A percentile compares a stretch with the other conserved stretches of the same genome.
Evolutionary conservation across 2,113 vertebrate genomes (phyloP).

Genomic region (Rhadina sibilatrix): DNA sequence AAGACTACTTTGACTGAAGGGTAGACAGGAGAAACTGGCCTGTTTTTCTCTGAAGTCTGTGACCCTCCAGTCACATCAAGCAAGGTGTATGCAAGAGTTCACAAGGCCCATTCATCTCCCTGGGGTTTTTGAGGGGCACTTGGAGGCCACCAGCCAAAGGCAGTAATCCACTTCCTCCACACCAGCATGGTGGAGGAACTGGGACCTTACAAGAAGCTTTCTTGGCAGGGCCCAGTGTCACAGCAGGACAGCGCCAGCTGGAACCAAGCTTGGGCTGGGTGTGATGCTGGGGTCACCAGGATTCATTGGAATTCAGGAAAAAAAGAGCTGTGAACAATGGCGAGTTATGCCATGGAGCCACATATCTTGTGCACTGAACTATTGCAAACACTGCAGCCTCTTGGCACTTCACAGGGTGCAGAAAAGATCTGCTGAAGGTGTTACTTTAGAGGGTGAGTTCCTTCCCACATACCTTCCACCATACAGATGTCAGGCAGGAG

Average conservation of each 20-base stretch:
- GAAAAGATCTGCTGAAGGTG: neutral
- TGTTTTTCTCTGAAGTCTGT: neutral
- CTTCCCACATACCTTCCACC: neutral
- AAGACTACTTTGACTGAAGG: neutral
- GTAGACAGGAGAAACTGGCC: neutral
- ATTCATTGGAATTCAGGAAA: neutral
- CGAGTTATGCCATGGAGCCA: neutral
- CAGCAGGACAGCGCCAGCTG: fast-evolving
- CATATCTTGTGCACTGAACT: neutral
- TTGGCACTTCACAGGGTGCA: neutral
- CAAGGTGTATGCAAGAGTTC: neutral
- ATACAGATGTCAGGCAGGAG: neutral
- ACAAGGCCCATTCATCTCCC: neutral
- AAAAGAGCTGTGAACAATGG: neutral
- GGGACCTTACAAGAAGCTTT: neutral
- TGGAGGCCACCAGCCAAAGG: neutral
- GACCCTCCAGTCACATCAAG: neutral
- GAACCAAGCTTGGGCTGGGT: neutral
- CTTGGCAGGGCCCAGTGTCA: neutral
- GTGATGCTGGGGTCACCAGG: neutral
- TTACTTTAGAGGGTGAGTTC: neutral
- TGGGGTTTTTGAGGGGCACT: neutral
- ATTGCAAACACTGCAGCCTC: neutral
- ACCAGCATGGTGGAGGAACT: neutral
- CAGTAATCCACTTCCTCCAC: neutral